Conservation (phyloP, 1,140 invertebrate species). For the Aphidius gifuensis region DNA sequence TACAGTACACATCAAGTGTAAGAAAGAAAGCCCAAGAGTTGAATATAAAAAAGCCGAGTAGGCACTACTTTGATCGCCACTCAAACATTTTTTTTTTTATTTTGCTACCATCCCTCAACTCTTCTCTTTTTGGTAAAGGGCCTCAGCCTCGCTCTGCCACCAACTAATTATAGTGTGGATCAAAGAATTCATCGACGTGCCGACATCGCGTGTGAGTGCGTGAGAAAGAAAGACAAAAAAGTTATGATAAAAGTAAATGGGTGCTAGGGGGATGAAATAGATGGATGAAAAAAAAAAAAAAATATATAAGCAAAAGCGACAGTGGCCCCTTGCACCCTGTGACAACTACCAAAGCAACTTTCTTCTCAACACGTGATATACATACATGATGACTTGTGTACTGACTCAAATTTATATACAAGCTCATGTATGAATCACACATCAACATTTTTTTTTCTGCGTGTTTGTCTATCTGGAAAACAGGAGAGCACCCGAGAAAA, state of each 20-base stretch:
- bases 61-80: slow-evolving; percentile 51
- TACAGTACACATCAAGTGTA: slow-evolving; percentile 1
- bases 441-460: too few relatives aligned
- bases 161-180: slow-evolving; percentile 54
- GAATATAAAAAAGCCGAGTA: slow-evolving; percentile 31
- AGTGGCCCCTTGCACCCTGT: slow-evolving; percentile 29
- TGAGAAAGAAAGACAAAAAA: slow-evolving; percentile 27
- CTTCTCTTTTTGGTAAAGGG: slow-evolving; percentile 6
- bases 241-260: slow-evolving; percentile 14
- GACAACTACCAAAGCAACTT: neutral
- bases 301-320: slow-evolving; percentile 18
- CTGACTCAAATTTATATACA: neutral
- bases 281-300: slow-evolving; percentile 15
- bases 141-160: slow-evolving; percentile 28
- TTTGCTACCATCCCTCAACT: slow-evolving; percentile 35
- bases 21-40: slow-evolving; percentile 18
- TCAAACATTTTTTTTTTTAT: slow-evolving; percentile 43
- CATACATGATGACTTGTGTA: slow-evolving; percentile 8
- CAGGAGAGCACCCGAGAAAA: too few relatives aligned
- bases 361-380: slow-evolving; percentile 3
- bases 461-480: too few relatives aligned
- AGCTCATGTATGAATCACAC: too few relatives aligned
- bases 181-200: slow-evolving; percentile 51
- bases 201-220: slow-evolving; percentile 31
- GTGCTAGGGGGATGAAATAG: neutral